Conservation (phyloP, 2,797 vertebrate genomes). For the Sebastes trivittatus region DNA sequence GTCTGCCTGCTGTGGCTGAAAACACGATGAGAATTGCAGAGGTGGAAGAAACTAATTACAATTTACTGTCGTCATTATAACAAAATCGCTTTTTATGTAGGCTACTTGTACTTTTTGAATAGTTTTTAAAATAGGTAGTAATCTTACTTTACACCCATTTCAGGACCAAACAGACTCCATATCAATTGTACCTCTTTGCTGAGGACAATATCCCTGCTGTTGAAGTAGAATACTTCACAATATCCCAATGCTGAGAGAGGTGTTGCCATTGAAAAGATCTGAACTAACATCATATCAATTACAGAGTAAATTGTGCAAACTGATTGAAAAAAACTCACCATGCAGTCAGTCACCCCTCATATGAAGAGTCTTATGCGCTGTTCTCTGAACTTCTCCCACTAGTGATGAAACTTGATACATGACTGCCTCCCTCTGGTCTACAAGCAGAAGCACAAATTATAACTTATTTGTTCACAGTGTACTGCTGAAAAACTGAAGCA, state of each 20-base stretch:
- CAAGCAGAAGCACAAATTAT: not conserved
- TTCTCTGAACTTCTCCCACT: not conserved
- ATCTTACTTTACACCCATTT: not conserved
- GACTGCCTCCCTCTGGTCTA: constrained; percentile 48
- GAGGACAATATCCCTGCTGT: rapidly evolving
- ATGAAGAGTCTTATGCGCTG: not conserved
- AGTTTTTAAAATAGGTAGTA: not conserved
- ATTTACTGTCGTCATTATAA: not conserved
- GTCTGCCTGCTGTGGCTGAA: not conserved
- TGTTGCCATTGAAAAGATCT: not conserved
- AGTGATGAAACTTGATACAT: not conserved
- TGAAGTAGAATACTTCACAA: not conserved
- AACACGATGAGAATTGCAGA: rapidly evolving
- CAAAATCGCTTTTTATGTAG: not conserved
- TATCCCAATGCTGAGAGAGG: not conserved
- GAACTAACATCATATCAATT: not conserved
- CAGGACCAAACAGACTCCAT: not conserved
- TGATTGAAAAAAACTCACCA: not conserved
- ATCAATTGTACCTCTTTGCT: not conserved
- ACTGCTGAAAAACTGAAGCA: not conserved
- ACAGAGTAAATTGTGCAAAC: not conserved
- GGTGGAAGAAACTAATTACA: no score
- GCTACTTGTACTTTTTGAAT: not conserved
- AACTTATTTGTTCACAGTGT: not conserved
- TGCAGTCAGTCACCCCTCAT: not conserved